These are phyloP conservation scores for Stercorarius parasiticus DNA, from an alignment of 2,113 vertebrate species.

Conservation along the genomic window DNA sequence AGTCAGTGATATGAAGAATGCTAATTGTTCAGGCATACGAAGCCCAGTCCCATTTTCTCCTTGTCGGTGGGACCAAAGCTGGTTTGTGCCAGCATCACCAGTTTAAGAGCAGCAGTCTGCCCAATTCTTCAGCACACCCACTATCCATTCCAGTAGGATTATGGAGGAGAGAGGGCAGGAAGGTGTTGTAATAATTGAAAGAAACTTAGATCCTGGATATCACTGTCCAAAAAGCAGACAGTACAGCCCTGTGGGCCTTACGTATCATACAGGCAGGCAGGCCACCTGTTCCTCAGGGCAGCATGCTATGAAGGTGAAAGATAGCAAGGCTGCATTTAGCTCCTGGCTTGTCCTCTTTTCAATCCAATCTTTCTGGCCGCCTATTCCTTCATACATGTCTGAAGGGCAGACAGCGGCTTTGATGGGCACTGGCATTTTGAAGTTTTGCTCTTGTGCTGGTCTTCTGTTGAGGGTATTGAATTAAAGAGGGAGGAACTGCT, in stretches of 20 bases:
- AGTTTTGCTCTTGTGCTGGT: not conserved
- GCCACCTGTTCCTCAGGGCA: not conserved
- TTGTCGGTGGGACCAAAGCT: accelerated
- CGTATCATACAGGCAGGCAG: not conserved
- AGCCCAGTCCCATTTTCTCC: not conserved
- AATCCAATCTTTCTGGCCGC: not conserved
- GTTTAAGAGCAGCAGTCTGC: not conserved
- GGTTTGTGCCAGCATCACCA: not conserved
- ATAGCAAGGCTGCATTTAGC: not conserved
- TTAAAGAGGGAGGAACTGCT: not conserved
- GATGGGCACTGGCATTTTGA: not conserved
- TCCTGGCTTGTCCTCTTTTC: not conserved
- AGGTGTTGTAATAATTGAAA: not conserved
- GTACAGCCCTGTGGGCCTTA: not conserved
- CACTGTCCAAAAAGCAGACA: not conserved
- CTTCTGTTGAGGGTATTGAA: not conserved
- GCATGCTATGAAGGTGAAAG: not conserved
- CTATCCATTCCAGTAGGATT: not conserved
- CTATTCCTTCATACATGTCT: accelerated
- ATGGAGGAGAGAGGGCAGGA: not conserved
- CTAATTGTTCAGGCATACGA: not conserved
- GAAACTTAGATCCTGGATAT: not conserved
- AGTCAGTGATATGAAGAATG: not conserved
- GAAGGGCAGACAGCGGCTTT: not conserved
- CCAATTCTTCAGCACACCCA: not conserved